A percentile compares a stretch with the other conserved stretches of the same genome.
These are phyloP conservation scores for Forbesichthys agassizii DNA, from an alignment of 2,113 vertebrate genomes.

Conservation along the genomic window DNA sequence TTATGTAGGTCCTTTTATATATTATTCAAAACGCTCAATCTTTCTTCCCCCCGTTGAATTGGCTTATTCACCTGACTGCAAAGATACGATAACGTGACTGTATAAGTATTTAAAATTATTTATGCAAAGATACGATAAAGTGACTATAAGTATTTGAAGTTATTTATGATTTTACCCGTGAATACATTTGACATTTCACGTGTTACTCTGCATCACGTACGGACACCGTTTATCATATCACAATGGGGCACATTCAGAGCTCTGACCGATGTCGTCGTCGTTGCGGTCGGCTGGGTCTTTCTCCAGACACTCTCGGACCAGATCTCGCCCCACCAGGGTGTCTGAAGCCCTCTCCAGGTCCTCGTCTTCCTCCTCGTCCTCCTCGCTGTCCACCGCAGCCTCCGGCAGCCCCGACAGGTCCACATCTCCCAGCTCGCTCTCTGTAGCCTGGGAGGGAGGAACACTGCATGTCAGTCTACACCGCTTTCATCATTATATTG, in stretches of 20 bases:
- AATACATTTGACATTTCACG: too few species aligned
- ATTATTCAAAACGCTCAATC: too few species aligned
- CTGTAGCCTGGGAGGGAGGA: slow-evolving; percentile 82
- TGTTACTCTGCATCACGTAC: too few species aligned
- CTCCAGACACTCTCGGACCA: slow-evolving; percentile 96
- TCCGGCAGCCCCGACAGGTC: slow-evolving; percentile 95
- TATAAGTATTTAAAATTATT: neutral
- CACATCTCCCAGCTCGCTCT: slow-evolving; percentile 94
- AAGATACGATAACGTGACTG: neutral
- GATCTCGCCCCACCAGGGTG: slow-evolving; percentile 86
- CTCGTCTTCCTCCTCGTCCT: slow-evolving; percentile 97
- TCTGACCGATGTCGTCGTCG: slow-evolving; percentile 92
- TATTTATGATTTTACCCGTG: neutral
- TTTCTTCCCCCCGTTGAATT: too few species aligned
- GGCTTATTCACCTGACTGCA: too few species aligned
- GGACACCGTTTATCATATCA: too few species aligned
- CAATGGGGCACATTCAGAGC: neutral
- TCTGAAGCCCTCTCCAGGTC: slow-evolving; percentile 92
- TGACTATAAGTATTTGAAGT: neutral
- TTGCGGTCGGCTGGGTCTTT: slow-evolving; percentile 94
- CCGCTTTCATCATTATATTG: too few species aligned
- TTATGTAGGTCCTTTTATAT: too few species aligned
- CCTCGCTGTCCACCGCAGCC: slow-evolving; percentile 94
- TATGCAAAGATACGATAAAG: neutral
- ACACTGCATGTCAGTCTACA: neutral